Evolutionary conservation across 1,140 invertebrate species (phyloP).

Genomic region (Dryas iulia): DNA sequence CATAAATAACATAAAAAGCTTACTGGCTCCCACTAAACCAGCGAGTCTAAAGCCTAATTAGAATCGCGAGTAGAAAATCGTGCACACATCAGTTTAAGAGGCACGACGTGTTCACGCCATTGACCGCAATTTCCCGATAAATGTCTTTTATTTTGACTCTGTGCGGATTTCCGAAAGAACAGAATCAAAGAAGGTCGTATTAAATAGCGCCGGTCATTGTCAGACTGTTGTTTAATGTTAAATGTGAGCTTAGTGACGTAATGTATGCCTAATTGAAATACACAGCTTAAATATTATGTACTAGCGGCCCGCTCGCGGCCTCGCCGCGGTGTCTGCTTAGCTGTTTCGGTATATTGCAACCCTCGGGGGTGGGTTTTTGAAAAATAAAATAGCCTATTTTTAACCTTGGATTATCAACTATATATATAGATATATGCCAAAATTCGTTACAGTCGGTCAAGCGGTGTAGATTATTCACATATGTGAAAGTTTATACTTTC

Average conservation of each 20-base stretch:
- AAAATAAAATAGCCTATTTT: too few relatives aligned
- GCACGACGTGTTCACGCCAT: constrained; percentile 1
- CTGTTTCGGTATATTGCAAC: too few relatives aligned
- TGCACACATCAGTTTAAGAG: not conserved
- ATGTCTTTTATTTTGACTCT: not conserved
- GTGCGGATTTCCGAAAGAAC: not conserved
- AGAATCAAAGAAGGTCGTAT: not conserved
- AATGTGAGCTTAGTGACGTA: not conserved
- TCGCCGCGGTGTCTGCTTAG: too few relatives aligned
- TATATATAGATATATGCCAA: too few relatives aligned
- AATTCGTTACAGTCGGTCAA: too few relatives aligned
- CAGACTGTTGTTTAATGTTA: not conserved
- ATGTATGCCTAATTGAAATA: not conserved
- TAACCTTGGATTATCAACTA: too few relatives aligned
- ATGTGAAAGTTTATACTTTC: too few relatives aligned
- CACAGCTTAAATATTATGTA: not conserved
- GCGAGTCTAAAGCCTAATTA: not conserved
- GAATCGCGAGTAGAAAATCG: not conserved
- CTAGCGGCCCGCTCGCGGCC: too few relatives aligned
- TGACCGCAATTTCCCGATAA: not conserved
- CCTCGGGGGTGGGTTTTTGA: too few relatives aligned
- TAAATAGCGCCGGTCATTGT: not conserved
- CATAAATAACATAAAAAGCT: not conserved
- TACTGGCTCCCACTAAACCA: not conserved
- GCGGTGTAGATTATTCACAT: too few relatives aligned